Percentiles rank a stretch among this genome's conserved stretches.
phyloP scores from a whole-genome alignment of 2,888 invertebrate species.

The Melitaea athalia region DNA sequence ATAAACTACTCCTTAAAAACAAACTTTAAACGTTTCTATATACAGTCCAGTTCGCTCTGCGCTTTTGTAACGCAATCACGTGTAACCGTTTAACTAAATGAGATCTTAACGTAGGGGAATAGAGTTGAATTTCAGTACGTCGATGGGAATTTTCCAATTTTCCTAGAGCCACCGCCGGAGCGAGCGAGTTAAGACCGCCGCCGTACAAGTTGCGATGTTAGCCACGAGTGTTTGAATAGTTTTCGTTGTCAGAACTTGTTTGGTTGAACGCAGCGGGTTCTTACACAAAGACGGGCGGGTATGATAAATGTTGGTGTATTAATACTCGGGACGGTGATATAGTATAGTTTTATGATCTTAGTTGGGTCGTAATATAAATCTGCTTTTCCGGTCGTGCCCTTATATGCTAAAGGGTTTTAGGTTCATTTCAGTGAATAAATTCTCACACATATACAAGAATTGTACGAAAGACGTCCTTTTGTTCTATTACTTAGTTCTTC shows the following conservation, averaged over 20 bases:
- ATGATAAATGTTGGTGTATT: constrained; percentile 80
- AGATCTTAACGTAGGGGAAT: constrained; percentile 12
- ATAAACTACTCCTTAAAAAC: constrained; percentile 48
- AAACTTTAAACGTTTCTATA: constrained; percentile 53
- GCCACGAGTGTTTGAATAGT: constrained; percentile 75
- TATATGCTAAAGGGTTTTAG: constrained; percentile 52
- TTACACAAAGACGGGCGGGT: constrained; percentile 78
- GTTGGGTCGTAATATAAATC: constrained; percentile 80
- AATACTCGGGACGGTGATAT: constrained; percentile 71
- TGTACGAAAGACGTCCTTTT: no score
- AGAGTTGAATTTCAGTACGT: constrained; percentile 44
- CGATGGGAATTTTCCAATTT: constrained; percentile 70
- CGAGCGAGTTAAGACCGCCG: constrained; percentile 79
- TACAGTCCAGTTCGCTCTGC: constrained; percentile 49
- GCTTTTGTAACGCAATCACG: constrained; percentile 34
- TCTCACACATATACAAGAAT: not conserved
- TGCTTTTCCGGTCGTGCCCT: constrained; percentile 68
- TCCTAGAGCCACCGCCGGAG: constrained; percentile 75
- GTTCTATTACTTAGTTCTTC: no score
- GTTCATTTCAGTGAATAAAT: constrained; percentile 20
- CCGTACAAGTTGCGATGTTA: constrained; percentile 77
- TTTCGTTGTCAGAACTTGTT: constrained; percentile 77
- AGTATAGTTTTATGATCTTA: constrained; percentile 82
- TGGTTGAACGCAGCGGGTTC: constrained; percentile 73
- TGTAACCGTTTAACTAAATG: constrained; percentile 23